A percentile compares a stretch with the other conserved stretches of the same genome.
These are phyloP conservation scores for Marcusenius ussheri DNA, from an alignment of 2,113 vertebrate species.

Conservation along the genomic window DNA sequence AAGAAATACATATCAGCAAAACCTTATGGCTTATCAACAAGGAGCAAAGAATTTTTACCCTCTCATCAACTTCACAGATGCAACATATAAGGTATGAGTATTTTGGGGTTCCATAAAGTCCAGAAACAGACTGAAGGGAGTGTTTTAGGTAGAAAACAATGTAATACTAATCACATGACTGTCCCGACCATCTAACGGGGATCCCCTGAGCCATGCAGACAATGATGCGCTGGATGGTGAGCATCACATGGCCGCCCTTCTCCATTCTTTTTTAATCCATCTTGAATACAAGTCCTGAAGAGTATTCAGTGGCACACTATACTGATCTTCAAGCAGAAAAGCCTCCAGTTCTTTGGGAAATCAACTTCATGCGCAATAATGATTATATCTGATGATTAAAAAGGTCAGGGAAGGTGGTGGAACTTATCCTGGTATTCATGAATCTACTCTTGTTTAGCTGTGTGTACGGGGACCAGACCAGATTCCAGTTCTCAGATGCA, in stretches of 20 bases:
- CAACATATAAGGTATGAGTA: background rate
- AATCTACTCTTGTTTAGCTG: background rate
- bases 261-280: background rate
- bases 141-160: background rate
- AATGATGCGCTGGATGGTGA: background rate
- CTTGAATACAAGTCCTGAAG: background rate
- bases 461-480: background rate
- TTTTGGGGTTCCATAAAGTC: background rate
- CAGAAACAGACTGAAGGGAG: background rate
- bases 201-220: background rate
- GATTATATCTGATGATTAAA: background rate
- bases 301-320: background rate
- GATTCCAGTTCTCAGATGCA: background rate
- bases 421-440: too few species aligned
- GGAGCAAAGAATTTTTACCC: background rate
- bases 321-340: background rate
- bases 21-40: background rate
- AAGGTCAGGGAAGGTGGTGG: background rate
- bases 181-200: background rate
- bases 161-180: background rate
- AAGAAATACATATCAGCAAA: background rate
- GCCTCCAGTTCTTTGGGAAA: background rate
- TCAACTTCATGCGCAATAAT: background rate
- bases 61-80: background rate
- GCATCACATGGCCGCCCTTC: background rate